Evolutionary conservation across 1,140 invertebrate species (phyloP), one percentile per base, ranked within the genome.

Genomic region (Reticulitermes speratus): DNA sequence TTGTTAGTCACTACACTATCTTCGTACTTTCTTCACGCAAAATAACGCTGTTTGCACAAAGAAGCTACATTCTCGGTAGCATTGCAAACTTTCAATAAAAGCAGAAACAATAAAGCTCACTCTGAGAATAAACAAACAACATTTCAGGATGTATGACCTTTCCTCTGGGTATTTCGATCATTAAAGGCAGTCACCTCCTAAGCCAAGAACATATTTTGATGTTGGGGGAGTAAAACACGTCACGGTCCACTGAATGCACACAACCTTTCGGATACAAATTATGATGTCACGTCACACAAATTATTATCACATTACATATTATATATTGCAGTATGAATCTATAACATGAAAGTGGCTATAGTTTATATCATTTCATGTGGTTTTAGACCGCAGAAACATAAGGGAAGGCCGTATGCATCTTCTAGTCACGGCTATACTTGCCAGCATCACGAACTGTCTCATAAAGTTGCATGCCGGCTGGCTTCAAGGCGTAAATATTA

Each of bases 301-400:
- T 75, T 75, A 75, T 75, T 75, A 75, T 75, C 65, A 75, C 65
- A 75, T 75, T 75, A 75, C 65, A 30, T 75, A 75, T 75, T 75
- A 75, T 75, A 75, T 75, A 75, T 75, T 75, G 65, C 65, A 9
- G 65, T 30, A 75, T 75, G 65, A 75, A 75, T 75, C 65, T 75
- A 75, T 75, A 30, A 25, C 52, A 55, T 19, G 52, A 21, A 21
- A 55, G 3, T 55, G 19, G 52, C 65, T 25, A 75, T 30, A 75
- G 65, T 75, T 75, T 75, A 75, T 75, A 75, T 30, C 25, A 75
- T 6, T 75, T 75, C 8, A 25, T 75, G 65, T 75, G 65, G 65
- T 75, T 75, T 75, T 30, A 30, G 65, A 75, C 65, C n/a, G 25
- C 52, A 21, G 19, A 1, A 55, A 55, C 25, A 75, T 25, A 25